Evolutionary conservation across 2,888 invertebrate genomes (phyloP).

Genomic region (Hedya salicella): DNA sequence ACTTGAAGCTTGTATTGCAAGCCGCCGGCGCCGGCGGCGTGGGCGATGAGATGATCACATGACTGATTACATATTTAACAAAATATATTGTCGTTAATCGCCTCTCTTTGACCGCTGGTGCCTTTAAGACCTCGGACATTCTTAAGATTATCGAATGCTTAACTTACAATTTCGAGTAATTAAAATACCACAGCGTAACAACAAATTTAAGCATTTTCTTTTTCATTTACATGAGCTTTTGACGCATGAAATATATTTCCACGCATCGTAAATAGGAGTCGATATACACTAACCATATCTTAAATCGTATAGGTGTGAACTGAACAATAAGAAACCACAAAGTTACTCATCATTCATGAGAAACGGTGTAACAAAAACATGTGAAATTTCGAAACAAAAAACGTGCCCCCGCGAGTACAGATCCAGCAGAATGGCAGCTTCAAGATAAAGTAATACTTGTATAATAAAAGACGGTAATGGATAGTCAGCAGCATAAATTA

Average conservation of each 20-base stretch:
- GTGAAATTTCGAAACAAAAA: conserved; percentile 22
- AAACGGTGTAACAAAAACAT: conserved; percentile 3
- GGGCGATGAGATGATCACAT: conserved; percentile 72
- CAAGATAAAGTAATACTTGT: conserved; percentile 33
- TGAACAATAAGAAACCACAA: too few relatives aligned
- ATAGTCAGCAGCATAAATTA: too few relatives aligned
- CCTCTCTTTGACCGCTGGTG: conserved; percentile 60
- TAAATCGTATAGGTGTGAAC: too few relatives aligned
- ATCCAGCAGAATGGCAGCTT: conserved; percentile 26
- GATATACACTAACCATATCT: too few relatives aligned
- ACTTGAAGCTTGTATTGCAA: conserved; percentile 51
- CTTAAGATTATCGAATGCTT: conserved; percentile 42
- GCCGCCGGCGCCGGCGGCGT: conserved; percentile 76
- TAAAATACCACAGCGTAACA: background rate
- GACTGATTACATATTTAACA: conserved; percentile 81
- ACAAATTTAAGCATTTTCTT: background rate
- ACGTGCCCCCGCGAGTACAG: conserved; percentile 9
- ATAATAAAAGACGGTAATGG: conserved; percentile 26
- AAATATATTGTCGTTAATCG: conserved; percentile 76
- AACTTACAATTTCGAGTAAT: conserved; percentile 22
- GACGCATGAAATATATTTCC: too few relatives aligned
- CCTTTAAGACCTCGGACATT: conserved; percentile 56
- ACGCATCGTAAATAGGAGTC: too few relatives aligned
- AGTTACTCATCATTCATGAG: too few relatives aligned
- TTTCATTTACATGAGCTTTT: too few relatives aligned